A percentile compares a stretch with the other conserved stretches of the same genome.
phyloP scores from a whole-genome alignment of 2,797 vertebrate species.

The Spatula clypeata region DNA sequence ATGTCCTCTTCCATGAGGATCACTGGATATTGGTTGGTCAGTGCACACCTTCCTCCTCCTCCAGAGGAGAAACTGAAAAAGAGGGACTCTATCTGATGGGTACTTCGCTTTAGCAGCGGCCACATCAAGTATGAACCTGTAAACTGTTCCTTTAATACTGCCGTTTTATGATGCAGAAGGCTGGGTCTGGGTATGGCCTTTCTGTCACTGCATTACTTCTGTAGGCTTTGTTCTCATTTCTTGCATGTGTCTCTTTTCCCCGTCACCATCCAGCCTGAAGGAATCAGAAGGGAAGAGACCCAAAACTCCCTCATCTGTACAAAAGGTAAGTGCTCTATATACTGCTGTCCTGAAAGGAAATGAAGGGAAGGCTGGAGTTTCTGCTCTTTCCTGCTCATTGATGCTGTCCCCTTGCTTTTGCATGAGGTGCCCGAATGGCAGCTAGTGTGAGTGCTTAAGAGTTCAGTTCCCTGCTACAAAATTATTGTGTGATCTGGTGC shows the following conservation, averaged over 20 bases:
- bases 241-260: neutral
- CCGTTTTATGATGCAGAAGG: neutral
- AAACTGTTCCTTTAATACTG: neutral
- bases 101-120: neutral
- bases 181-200: accelerated
- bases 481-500: neutral
- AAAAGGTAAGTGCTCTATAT: constrained; percentile 25
- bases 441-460: neutral
- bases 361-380: neutral
- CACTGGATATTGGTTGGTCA: neutral
- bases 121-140: neutral
- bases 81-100: neutral
- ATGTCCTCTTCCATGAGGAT: neutral
- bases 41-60: neutral
- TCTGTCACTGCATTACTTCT: neutral
- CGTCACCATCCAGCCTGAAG: constrained; percentile 65
- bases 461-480: neutral
- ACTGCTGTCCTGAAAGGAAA: neutral
- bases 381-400: neutral
- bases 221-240: neutral
- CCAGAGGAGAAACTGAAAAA: neutral
- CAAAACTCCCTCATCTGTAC: constrained; percentile 68
- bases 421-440: neutral
- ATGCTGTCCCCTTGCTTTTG: neutral
- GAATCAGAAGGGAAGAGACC: constrained; percentile 68